These are phyloP conservation scores for Ptychochromis oligacanthus DNA, from an alignment of 2,113 vertebrate genomes.

Conservation along the genomic window DNA sequence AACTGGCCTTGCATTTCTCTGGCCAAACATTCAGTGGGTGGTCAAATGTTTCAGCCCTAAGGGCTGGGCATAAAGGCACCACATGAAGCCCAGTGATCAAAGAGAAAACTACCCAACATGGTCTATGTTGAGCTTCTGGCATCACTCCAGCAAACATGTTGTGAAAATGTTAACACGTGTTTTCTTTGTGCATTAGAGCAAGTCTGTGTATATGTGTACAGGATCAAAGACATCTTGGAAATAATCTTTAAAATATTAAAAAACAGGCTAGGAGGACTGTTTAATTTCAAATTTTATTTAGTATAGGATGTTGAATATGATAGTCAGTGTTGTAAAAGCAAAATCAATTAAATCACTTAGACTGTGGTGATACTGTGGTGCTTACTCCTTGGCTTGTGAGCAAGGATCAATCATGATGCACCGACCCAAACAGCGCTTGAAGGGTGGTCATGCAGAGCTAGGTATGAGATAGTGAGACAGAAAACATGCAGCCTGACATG, in stretches of 20 bases:
- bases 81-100: conserved; percentile 57
- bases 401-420: not conserved
- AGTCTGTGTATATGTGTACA: not conserved
- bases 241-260: not conserved
- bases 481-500: not conserved
- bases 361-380: not conserved
- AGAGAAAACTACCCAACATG: conserved; percentile 36
- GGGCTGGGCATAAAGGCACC: conserved; percentile 50
- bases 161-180: not conserved
- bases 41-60: conserved; percentile 33
- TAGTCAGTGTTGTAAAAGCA: no score
- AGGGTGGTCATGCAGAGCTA: not conserved
- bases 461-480: not conserved
- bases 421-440: not conserved
- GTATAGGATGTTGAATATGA: not conserved
- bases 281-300: not conserved
- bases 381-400: not conserved
- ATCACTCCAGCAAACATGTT: not conserved
- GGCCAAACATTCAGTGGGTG: conserved; percentile 53
- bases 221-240: conserved; percentile 29
- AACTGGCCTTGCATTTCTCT: conserved; percentile 41
- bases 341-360: no score
- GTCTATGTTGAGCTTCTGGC: conserved; percentile 42
- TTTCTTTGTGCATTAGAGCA: not conserved
- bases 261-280: not conserved